Percentiles rank a stretch among this genome's conserved stretches.
Conservation (phyloP, 2,888 invertebrate genomes). For the Athalia rosae region DNA sequence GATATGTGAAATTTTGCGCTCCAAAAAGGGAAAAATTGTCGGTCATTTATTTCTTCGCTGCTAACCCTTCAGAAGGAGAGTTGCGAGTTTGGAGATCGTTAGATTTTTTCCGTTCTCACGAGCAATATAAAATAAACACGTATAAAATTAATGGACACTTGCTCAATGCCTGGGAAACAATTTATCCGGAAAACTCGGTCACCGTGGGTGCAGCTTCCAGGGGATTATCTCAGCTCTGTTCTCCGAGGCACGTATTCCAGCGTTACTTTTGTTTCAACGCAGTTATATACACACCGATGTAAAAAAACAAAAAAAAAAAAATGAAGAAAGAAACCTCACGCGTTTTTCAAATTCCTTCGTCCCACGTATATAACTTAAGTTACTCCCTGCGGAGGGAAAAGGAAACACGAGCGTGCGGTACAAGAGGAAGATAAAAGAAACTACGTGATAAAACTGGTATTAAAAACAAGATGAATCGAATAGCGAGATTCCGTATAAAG, state of each 20-base stretch:
- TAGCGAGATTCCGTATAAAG: no score
- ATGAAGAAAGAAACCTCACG: no score
- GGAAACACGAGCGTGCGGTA: no score
- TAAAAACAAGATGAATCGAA: no score
- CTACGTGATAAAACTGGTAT: no score
- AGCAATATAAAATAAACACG: slow-evolving; percentile 28
- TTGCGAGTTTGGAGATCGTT: neutral
- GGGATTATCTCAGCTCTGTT: slow-evolving; percentile 39
- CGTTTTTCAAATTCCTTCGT: no score
- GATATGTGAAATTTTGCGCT: no score
- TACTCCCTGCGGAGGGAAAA: no score
- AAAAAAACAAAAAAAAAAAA: neutral
- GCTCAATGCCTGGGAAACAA: slow-evolving; percentile 35
- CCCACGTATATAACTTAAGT: no score
- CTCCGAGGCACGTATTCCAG: slow-evolving; percentile 23
- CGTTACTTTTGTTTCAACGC: slow-evolving; percentile 11
- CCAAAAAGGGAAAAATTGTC: neutral
- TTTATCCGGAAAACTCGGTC: slow-evolving; percentile 40
- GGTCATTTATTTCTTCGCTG: no score
- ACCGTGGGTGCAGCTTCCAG: slow-evolving; percentile 22
- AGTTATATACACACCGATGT: slow-evolving; percentile 9
- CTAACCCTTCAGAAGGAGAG: neutral
- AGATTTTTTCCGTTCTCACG: neutral
- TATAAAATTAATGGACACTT: slow-evolving; percentile 36
- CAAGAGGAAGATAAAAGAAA: no score